Conservation (phyloP, 2,888 invertebrate species). For the Hedychridium roseum region DNA sequence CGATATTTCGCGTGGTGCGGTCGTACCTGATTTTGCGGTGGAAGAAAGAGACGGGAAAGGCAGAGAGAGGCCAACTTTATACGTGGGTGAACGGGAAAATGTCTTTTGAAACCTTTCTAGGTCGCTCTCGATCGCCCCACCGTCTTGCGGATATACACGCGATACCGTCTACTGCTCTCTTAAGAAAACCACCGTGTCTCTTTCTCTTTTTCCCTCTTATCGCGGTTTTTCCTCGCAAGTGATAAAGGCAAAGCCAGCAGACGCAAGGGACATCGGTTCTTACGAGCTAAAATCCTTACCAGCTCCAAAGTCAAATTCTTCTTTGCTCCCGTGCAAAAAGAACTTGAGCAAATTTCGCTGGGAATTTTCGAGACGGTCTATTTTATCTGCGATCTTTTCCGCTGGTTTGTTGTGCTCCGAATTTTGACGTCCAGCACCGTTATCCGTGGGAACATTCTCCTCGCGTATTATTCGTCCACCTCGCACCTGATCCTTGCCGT, state of each 20-base stretch:
- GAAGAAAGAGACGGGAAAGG: slow-evolving; percentile 24
- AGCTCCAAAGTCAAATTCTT: too few species aligned
- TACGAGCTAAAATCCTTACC: too few species aligned
- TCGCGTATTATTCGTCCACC: too few species aligned
- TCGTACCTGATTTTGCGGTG: slow-evolving; percentile 21
- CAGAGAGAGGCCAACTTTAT: slow-evolving; percentile 42
- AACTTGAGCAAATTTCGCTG: too few species aligned
- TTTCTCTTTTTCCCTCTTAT: slow-evolving; percentile 7
- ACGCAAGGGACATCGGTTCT: too few species aligned
- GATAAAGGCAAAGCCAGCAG: background rate
- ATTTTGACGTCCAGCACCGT: too few species aligned
- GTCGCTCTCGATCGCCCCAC: slow-evolving; percentile 55
- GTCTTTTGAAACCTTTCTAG: slow-evolving; percentile 60
- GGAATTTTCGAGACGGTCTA: too few species aligned
- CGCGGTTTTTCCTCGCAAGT: slow-evolving; percentile 6
- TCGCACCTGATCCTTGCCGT: background rate
- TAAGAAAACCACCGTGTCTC: slow-evolving; percentile 28
- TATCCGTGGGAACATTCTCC: too few species aligned
- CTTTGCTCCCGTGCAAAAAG: too few species aligned
- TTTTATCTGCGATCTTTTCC: too few species aligned
- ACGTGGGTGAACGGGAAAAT: slow-evolving; percentile 62
- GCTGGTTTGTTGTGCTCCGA: too few species aligned
- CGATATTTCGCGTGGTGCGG: slow-evolving; percentile 50
- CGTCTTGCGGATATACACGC: slow-evolving; percentile 39
- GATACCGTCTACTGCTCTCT: slow-evolving; percentile 33